Evolutionary conservation across 1,140 invertebrate genomes (phyloP), one percentile per base, ranked within the genome.

Genomic region (Choristoneura fumiferana): DNA sequence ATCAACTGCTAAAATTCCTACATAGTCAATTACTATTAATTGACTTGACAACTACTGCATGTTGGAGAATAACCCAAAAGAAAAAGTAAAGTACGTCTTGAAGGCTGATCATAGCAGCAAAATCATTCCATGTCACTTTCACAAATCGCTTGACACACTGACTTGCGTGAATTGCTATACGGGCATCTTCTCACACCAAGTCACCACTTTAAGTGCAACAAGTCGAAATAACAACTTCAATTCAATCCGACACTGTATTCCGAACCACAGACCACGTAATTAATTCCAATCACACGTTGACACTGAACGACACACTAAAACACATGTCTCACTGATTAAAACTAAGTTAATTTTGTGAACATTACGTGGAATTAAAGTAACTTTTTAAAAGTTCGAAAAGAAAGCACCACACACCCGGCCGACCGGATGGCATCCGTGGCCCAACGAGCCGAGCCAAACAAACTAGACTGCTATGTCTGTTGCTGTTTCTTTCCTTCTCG

Each of bases 401-500:
- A 65, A 53, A 54, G 53, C 75, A 76, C 74, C 71, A 70, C 40
- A 17, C 22, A 58, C 74, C 70, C 65, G 57, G 74, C 70, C 65
- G 56, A 71, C 69, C 60, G 70, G 63, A 80, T 80, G 57, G 77
- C 83, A 77, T 74, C 70, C 76, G 73, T 71, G 68, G 68, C 72
- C 75, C 72, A 12, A 72, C 73, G 81, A 29, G 71, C 68, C 73
- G 81, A 73, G 67, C 69, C 79, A 78, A 81, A 82, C 81, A 79
- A 87, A 84, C 84, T 84, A 34, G 83, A n/a, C 76, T 75, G 65
- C 69, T 71, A 65, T 60, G 66, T 67, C 49, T 36, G 15, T 18
- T 43, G 15, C 17, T 12, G 39, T 14, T 43, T n/a, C 40, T 17
- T 10, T 43, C 40, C 22, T 17, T 80, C 43, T 49, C 43, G 43